phyloP scores from a whole-genome alignment of 2,113 vertebrate species.

The Eclectus roratus region DNA sequence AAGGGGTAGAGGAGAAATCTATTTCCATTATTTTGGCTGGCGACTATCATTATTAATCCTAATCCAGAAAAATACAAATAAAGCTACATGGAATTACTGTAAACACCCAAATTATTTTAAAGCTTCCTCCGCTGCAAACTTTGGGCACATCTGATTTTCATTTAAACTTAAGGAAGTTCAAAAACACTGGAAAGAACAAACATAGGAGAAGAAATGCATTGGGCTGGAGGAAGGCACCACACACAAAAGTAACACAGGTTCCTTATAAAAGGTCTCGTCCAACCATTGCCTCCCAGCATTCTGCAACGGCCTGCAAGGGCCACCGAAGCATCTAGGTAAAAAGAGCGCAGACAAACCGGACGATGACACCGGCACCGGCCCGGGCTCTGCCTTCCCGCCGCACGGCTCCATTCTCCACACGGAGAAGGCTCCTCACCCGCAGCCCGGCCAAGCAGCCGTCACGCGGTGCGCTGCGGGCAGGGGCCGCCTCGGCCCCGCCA shows the following conservation, averaged over 20 bases:
- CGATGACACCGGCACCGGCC: neutral
- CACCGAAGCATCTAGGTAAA: neutral
- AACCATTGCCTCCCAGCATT: neutral
- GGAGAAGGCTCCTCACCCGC: too few relatives aligned
- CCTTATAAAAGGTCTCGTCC: neutral
- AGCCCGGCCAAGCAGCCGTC: neutral
- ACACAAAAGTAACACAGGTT: fast-evolving
- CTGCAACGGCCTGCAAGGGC: neutral
- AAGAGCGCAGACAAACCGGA: neutral
- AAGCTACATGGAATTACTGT: fast-evolving
- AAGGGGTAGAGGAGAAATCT: fast-evolving
- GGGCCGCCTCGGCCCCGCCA: neutral
- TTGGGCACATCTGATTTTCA: neutral
- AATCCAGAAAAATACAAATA: neutral
- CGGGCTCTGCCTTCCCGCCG: neutral
- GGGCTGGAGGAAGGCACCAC: fast-evolving
- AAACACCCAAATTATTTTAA: fast-evolving
- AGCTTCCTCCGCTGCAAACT: neutral
- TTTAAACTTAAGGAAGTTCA: neutral
- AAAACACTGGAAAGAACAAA: neutral
- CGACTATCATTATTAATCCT: neutral
- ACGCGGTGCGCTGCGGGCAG: too few relatives aligned
- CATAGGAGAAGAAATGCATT: fast-evolving
- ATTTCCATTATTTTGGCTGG: neutral
- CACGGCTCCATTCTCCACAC: neutral